A percentile compares a stretch with the other conserved stretches of the same genome.
phyloP scores from a whole-genome alignment of 2,113 vertebrate genomes.

The Gadus macrocephalus region DNA sequence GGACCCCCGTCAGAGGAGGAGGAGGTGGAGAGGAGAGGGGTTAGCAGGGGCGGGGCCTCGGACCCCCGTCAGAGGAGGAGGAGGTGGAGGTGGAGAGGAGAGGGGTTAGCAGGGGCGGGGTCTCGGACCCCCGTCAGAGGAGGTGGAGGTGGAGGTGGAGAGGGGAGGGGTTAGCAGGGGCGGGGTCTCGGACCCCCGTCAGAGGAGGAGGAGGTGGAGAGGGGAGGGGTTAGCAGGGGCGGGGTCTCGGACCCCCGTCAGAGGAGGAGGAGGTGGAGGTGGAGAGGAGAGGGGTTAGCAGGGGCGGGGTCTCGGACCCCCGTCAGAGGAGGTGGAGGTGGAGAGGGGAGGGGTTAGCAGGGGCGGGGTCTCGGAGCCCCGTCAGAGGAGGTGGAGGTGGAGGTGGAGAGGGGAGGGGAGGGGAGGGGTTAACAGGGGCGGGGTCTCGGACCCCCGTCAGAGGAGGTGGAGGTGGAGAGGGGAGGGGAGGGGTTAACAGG shows the following conservation, averaged over 20 bases:
- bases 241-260: too few relatives aligned
- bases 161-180: constrained; percentile 10
- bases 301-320: constrained; percentile 39
- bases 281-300: constrained; percentile 12
- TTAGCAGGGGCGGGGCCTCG: constrained; percentile 22
- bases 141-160: constrained; percentile 22
- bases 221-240: too few relatives aligned
- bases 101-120: too few relatives aligned
- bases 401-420: constrained; percentile 24
- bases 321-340: constrained; percentile 24
- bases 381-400: not conserved
- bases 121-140: too few relatives aligned
- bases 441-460: constrained; percentile 38
- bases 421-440: constrained; percentile 5
- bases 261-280: constrained; percentile 4
- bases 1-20: not conserved
- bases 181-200: constrained; percentile 39
- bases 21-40: constrained; percentile 16
- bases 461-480: constrained; percentile 18
- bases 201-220: constrained; percentile 5
- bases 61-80: constrained; percentile 24
- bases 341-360: constrained; percentile 13
- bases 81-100: too few relatives aligned
- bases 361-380: too few relatives aligned
- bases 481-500: constrained; percentile 13